These are phyloP conservation scores for Camponotus vicinus DNA, from an alignment of 1,140 invertebrate genomes.

Conservation along the genomic window DNA sequence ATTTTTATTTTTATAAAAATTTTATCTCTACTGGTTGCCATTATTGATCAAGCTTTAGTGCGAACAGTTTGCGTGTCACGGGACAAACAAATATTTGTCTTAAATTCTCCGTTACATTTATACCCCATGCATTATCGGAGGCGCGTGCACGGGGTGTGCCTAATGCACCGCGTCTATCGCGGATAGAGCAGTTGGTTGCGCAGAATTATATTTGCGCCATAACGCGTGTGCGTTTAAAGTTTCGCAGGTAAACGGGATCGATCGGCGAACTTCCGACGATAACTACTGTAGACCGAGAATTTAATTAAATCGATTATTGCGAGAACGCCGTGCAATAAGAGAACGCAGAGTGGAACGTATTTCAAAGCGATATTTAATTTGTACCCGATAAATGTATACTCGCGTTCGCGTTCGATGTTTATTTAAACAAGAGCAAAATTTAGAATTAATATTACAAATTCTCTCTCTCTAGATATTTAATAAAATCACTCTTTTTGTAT, in stretches of 20 bases:
- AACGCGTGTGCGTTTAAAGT: slow-evolving; percentile 62
- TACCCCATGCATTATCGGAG: slow-evolving; percentile 47
- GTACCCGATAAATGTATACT: not conserved
- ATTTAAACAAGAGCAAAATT: not conserved
- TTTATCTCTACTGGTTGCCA: slow-evolving; percentile 10
- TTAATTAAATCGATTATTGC: slow-evolving; percentile 63
- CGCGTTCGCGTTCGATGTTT: slow-evolving; percentile 8
- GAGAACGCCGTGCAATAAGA: slow-evolving; percentile 38
- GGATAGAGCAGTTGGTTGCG: slow-evolving; percentile 57
- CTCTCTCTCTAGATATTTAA: not conserved
- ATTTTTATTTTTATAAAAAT: slow-evolving; percentile 14
- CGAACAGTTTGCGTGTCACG: slow-evolving; percentile 39
- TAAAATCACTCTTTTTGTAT: not conserved
- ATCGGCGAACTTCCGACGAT: slow-evolving; percentile 61
- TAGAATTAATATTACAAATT: not conserved
- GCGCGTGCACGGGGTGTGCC: slow-evolving; percentile 47
- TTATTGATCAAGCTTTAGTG: not conserved
- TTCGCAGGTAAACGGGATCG: slow-evolving; percentile 58
- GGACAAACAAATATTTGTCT: slow-evolving; percentile 58
- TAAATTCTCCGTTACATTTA: slow-evolving; percentile 62
- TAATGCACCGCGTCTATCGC: slow-evolving; percentile 61
- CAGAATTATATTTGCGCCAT: slow-evolving; percentile 62
- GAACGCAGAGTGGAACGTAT: not conserved
- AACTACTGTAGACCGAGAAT: slow-evolving; percentile 58
- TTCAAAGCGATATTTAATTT: slow-evolving; percentile 51